Conservation (phyloP, 2,888 invertebrate species). For the Orthosia gracilis region DNA sequence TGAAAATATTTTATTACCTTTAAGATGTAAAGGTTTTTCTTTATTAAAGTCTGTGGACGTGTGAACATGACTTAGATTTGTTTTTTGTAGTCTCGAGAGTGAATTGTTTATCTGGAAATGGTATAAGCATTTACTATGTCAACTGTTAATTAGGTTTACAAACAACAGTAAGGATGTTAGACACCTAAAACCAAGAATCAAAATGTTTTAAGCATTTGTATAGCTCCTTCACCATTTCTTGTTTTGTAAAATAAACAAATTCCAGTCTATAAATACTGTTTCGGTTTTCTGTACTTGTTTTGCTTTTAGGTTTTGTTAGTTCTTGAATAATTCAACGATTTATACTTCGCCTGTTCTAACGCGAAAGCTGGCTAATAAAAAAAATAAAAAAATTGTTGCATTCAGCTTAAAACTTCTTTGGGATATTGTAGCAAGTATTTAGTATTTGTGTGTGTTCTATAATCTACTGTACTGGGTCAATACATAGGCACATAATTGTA, state of each 20-base stretch:
- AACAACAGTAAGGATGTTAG: conserved; percentile 22
- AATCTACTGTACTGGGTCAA: conserved; percentile 12
- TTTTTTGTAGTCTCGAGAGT: conserved; percentile 68
- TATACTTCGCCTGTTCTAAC: conserved; percentile 8
- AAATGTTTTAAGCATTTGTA: conserved; percentile 65
- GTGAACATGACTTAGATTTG: conserved; percentile 66
- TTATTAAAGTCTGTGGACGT: conserved; percentile 72
- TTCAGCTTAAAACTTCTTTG: conserved; percentile 9
- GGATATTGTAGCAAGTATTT: conserved; percentile 16
- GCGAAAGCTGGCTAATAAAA: conserved; percentile 20
- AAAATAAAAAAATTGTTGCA: conserved; percentile 6
- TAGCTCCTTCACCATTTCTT: conserved; percentile 71
- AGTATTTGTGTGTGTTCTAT: conserved; percentile 38
- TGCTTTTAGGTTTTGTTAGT: conserved; percentile 22
- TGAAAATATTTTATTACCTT: conserved; percentile 84
- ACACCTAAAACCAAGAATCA: conserved; percentile 60
- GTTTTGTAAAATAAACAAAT: conserved; percentile 87
- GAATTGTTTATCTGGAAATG: conserved; percentile 68
- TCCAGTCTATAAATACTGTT: conserved; percentile 69
- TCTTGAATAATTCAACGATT: conserved; percentile 23
- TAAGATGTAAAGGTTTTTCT: conserved; percentile 83
- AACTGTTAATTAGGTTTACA: conserved; percentile 36
- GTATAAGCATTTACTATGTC: conserved; percentile 64
- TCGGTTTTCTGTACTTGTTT: conserved; percentile 42
- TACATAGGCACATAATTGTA: conserved; percentile 17